A percentile compares a stretch with the other conserved stretches of the same genome.
Evolutionary conservation across 2,888 invertebrate genomes (phyloP).

Genomic region (Branchipolynoe longqiensis): DNA sequence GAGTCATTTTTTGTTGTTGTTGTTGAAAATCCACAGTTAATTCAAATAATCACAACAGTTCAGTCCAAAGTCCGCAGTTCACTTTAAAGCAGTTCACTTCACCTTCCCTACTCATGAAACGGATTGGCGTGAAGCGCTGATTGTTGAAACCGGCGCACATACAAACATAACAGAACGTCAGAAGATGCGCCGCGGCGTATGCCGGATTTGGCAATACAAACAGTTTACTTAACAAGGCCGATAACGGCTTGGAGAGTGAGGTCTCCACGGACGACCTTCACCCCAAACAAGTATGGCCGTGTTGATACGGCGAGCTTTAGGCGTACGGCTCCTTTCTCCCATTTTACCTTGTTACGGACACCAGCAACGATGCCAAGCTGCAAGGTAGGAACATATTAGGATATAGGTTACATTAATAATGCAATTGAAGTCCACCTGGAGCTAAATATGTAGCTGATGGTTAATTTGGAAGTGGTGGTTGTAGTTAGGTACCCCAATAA

Average conservation of each 20-base stretch:
- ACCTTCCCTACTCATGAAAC: neutral
- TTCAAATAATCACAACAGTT: neutral
- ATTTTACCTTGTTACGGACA: slow-evolving; percentile 20
- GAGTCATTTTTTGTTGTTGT: neutral
- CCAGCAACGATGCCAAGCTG: slow-evolving; percentile 42
- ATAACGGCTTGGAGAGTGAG: neutral
- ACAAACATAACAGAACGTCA: neutral
- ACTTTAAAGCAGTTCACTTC: too few species aligned
- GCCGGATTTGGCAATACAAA: neutral
- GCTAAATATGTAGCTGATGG: neutral
- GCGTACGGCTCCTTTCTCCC: slow-evolving; percentile 13
- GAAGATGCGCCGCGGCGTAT: neutral
- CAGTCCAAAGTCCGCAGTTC: too few species aligned
- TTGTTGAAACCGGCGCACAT: neutral
- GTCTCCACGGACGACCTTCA: slow-evolving; percentile 43
- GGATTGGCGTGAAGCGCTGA: neutral
- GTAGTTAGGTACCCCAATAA: too few species aligned
- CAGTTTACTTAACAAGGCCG: too few species aligned
- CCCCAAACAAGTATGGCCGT: slow-evolving; percentile 54
- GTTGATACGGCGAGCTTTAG: slow-evolving; percentile 20
- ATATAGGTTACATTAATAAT: neutral
- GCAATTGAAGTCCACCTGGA: neutral
- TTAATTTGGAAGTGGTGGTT: too few species aligned
- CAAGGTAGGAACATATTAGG: neutral
- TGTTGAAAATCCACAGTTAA: neutral